These are phyloP conservation scores for Ptychoptera contaminata DNA, from an alignment of 2,888 invertebrate genomes.

Conservation along the genomic window DNA sequence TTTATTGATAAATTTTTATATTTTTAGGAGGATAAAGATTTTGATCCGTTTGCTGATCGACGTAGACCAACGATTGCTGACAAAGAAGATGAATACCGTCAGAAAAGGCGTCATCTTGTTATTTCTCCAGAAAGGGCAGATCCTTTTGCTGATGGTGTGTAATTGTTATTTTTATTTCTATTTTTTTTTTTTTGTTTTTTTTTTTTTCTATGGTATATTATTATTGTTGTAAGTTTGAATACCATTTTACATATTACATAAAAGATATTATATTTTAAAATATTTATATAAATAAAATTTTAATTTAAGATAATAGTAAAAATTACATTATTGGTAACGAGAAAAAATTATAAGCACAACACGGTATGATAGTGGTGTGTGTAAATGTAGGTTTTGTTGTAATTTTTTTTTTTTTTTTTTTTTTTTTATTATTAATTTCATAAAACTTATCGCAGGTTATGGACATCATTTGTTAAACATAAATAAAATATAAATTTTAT, in stretches of 20 bases:
- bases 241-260: neutral
- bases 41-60: conserved; percentile 88
- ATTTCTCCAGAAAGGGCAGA: conserved; percentile 96
- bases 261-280: neutral
- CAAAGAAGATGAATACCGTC: conserved; percentile 92
- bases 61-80: conserved; percentile 86
- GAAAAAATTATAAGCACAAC: neutral
- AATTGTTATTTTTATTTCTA: no score
- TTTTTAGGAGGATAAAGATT: conserved; percentile 71
- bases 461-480: neutral
- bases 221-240: neutral
- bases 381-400: no score
- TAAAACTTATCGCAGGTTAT: conserved; percentile 6
- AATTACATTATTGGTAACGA: neutral
- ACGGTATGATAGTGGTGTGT: no score
- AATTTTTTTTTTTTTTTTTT: no score
- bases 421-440: neutral
- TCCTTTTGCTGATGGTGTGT: conserved; percentile 94
- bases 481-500: no score
- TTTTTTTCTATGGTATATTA: neutral
- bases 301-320: neutral
- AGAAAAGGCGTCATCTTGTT: conserved; percentile 71
- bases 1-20: conserved; percentile 3
- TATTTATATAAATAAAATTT: neutral
- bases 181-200: conserved; percentile 4